phyloP scores from a whole-genome alignment of 2,797 vertebrate species.

The Halcyon leucocephala region DNA sequence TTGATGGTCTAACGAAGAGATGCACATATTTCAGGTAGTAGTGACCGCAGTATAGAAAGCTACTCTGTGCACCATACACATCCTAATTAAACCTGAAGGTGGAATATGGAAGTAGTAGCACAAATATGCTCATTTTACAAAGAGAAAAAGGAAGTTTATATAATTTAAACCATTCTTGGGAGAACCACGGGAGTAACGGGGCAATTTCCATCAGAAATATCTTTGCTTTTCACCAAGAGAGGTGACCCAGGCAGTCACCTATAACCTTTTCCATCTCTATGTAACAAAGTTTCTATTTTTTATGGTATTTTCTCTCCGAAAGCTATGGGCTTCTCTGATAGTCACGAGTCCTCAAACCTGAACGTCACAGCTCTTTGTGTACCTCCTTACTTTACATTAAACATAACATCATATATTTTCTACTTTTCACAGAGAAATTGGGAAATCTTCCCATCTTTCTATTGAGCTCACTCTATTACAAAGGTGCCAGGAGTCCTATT shows the following conservation, averaged over 20 bases:
- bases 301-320: neutral
- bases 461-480: neutral
- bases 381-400: neutral
- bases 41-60: neutral
- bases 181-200: neutral
- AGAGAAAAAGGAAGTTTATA: neutral
- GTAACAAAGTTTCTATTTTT: neutral
- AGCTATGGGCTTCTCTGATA: neutral
- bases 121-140: neutral
- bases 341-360: neutral
- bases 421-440: neutral
- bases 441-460: conserved; percentile 49
- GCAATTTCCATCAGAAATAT: conserved; percentile 30
- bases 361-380: neutral
- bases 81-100: neutral
- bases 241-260: neutral
- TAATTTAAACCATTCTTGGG: neutral
- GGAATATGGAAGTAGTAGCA: neutral
- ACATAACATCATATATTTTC: neutral
- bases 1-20: neutral
- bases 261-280: neutral
- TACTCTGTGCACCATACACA: neutral
- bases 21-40: neutral
- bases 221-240: conserved; percentile 36
- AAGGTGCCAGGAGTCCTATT: conserved; percentile 39